Percentiles rank a stretch among this genome's conserved stretches.
Evolutionary conservation across 2,113 vertebrate species (phyloP).

Genomic region (Erythrolamprus reginae): DNA sequence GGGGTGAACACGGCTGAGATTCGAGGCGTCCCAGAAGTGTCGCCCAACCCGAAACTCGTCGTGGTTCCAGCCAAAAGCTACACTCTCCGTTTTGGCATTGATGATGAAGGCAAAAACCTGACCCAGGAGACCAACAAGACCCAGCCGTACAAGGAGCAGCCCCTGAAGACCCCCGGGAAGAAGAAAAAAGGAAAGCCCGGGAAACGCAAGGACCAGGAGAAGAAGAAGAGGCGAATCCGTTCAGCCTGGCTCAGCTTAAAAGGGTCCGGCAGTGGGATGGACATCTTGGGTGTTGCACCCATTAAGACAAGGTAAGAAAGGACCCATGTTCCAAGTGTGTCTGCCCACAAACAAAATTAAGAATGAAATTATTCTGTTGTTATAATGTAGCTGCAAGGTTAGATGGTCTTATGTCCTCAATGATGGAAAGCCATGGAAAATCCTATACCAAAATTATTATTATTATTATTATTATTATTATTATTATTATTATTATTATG

Average conservation of each 20-base stretch:
- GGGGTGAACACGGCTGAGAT: conserved; percentile 90
- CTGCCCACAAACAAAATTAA: neutral
- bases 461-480: too few species aligned
- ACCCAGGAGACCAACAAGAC: conserved; percentile 95
- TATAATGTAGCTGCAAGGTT: rapidly evolving
- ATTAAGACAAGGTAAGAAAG: conserved; percentile 61
- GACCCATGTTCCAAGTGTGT: neutral
- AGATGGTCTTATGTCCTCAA: neutral
- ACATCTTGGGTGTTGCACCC: conserved; percentile 54
- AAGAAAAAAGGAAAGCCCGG: conserved; percentile 89
- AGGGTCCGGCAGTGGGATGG: conserved; percentile 47
- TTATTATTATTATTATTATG: too few species aligned
- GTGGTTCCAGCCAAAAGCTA: conserved; percentile 85
- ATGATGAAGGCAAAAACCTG: conserved; percentile 76
- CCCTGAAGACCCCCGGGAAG: conserved; percentile 72
- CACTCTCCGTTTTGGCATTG: conserved; percentile 70
- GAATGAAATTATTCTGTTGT: neutral
- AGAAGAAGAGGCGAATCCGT: conserved; percentile 84
- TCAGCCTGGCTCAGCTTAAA: conserved; percentile 57
- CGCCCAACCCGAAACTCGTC: conserved; percentile 78
- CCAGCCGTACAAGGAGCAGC: conserved; percentile 82
- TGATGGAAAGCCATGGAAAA: neutral
- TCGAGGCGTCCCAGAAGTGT: conserved; percentile 66
- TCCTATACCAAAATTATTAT: too few species aligned
- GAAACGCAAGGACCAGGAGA: conserved; percentile 88